phyloP scores from a whole-genome alignment of 1,140 invertebrate genomes.

The Drosophila obscura region DNA sequence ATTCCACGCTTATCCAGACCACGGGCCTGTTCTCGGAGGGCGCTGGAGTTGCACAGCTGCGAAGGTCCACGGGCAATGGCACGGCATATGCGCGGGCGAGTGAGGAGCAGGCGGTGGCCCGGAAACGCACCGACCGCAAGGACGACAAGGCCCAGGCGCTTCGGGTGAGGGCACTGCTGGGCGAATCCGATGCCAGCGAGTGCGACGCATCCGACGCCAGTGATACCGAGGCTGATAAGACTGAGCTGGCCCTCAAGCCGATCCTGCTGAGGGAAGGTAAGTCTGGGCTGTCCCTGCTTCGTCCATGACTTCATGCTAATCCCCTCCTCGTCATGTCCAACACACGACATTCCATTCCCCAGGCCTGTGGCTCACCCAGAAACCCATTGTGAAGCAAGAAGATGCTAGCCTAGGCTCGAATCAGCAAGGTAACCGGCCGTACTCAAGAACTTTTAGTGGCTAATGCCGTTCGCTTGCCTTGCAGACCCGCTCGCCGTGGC shows the following conservation, averaged over 20 bases:
- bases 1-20: conserved; percentile 74
- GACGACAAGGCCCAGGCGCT: conserved; percentile 55
- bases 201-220: conserved; percentile 46
- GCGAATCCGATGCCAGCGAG: conserved; percentile 56
- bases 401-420: conserved; percentile 1
- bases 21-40: conserved; percentile 79
- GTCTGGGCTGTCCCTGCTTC: neutral
- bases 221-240: conserved; percentile 72
- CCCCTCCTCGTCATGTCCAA: too few relatives aligned
- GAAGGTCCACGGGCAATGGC: conserved; percentile 47
- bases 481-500: conserved; percentile 55
- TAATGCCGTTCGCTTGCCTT: neutral
- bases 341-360: too few relatives aligned
- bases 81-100: conserved; percentile 44
- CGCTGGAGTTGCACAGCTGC: conserved; percentile 66
- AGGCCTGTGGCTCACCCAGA: conserved; percentile 70
- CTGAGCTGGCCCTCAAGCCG: conserved; percentile 67
- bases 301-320: neutral
- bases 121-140: conserved; percentile 63
- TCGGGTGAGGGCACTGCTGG: conserved; percentile 48
- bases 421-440: conserved; percentile 16
- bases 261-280: conserved; percentile 69
- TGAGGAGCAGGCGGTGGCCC: conserved; percentile 56
- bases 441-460: neutral
- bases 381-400: conserved; percentile 49